Evolutionary conservation across 2,113 vertebrate genomes (phyloP), one percentile per base, ranked within the genome.

Genomic region (Rafetus swinhoei): DNA sequence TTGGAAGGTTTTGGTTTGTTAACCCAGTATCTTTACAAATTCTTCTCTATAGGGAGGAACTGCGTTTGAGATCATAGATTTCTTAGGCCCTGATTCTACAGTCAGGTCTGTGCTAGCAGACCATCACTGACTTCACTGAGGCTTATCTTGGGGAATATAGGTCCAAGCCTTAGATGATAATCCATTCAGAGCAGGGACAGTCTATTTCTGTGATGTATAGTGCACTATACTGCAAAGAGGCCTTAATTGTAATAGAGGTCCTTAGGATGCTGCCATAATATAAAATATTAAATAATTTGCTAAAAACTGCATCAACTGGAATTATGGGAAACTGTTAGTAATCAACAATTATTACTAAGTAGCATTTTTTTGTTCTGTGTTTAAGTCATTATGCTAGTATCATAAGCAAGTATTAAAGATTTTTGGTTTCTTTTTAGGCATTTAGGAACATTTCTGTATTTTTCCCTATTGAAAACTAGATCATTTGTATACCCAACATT

Each of bases 381-480:
- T 39, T 19, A 84, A 50, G 11, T 81, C 53, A 74, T 85, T 59
- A 32, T 83, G 72, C 50, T 74, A 50, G 32, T 45, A 0, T 65
- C 79, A 27, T 4, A 1, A 15, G 7, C 0, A 62, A 16, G 4
- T 81, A 32, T 85, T 85, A 29, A 45, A 11, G 81, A 10, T 52
- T 65, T 50, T 22, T 81, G 27, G 60, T 79, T 52, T 54, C 50
- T 79, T 45, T 59, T 72, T 52, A 52, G 27, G 57, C 32, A 35
- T n/a, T 72, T 8, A 69, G 79, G 79, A 85, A 89, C 62, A 79
- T 85, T 55, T 0, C 5, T 7, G 21, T 0, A 0, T 39, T 6
- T 90, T 92, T 24, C 74, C 29, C 80, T 14, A 0, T 81, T 62
- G 12, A 50, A 52, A 72, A 72, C 16, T 72, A 8, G n/a, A 35